Evolutionary conservation across 2,113 vertebrate species (phyloP).

Genomic region (Pogonocichla stellata): DNA sequence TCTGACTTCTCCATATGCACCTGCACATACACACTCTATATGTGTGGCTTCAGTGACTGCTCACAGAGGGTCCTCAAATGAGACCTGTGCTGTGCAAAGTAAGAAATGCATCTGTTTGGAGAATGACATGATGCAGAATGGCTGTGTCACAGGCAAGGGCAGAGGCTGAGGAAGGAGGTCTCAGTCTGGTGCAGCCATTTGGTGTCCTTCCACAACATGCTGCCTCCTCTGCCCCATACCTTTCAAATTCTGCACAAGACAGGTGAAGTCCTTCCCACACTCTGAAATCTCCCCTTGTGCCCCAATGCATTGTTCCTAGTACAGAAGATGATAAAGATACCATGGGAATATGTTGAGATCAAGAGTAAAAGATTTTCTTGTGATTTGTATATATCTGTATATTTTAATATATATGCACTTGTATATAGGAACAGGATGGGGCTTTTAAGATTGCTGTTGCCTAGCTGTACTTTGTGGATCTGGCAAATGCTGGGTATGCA

Average conservation of each 20-base stretch:
- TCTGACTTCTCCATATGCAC: background rate
- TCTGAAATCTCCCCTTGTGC: background rate
- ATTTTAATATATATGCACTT: background rate
- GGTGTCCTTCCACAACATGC: rapidly evolving
- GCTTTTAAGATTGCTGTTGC: background rate
- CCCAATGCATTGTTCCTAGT: background rate
- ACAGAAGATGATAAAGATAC: background rate
- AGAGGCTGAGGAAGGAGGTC: background rate
- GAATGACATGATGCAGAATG: background rate
- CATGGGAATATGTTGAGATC: rapidly evolving
- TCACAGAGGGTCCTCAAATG: background rate
- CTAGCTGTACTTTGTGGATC: background rate
- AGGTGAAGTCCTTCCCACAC: rapidly evolving
- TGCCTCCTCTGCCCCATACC: background rate
- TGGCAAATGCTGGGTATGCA: background rate
- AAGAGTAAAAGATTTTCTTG: background rate
- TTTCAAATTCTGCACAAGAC: background rate
- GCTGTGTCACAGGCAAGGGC: background rate
- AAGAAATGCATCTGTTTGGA: background rate
- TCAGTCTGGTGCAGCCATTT: background rate
- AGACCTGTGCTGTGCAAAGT: background rate
- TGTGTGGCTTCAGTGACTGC: background rate
- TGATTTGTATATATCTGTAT: background rate
- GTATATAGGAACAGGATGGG: background rate
- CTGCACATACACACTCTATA: background rate